phyloP scores from a whole-genome alignment of 2,797 vertebrate genomes.

The Cygnus olor region DNA sequence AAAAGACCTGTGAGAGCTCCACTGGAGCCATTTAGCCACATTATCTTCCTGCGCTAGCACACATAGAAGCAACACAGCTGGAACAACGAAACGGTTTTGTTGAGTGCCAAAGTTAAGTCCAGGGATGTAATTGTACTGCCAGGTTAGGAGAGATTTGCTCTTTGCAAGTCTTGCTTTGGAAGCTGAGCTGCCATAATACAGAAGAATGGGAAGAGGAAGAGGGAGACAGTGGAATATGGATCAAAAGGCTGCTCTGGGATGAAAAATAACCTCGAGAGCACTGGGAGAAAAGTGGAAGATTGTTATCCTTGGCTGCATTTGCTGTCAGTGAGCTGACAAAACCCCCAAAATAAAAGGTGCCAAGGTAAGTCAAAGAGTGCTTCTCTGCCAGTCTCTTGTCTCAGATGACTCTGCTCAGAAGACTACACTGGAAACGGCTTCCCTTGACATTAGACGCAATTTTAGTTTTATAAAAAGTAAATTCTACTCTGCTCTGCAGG shows the following conservation, averaged over 20 bases:
- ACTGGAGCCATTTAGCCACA: not conserved
- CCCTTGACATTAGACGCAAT: not conserved
- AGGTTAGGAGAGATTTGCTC: not conserved
- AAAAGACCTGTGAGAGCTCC: not conserved
- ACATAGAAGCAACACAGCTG: not conserved
- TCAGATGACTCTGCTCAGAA: not conserved
- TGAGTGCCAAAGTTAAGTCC: not conserved
- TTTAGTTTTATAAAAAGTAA: not conserved
- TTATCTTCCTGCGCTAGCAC: not conserved
- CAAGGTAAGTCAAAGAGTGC: not conserved
- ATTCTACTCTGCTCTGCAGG: not conserved
- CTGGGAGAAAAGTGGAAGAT: not conserved
- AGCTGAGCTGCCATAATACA: not conserved
- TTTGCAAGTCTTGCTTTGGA: not conserved
- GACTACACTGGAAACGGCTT: not conserved
- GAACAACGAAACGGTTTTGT: not conserved
- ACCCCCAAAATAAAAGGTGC: not conserved
- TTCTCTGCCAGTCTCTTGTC: not conserved
- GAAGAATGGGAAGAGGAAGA: not conserved
- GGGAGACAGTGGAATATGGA: not conserved
- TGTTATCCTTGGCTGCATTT: not conserved
- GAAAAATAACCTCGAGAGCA: not conserved
- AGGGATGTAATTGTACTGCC: no score
- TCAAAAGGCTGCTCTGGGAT: not conserved
- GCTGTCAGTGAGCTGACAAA: not conserved